A percentile compares a stretch with the other conserved stretches of the same genome.
Conservation (phyloP, 2,113 vertebrate species). For the Heterotis niloticus region DNA sequence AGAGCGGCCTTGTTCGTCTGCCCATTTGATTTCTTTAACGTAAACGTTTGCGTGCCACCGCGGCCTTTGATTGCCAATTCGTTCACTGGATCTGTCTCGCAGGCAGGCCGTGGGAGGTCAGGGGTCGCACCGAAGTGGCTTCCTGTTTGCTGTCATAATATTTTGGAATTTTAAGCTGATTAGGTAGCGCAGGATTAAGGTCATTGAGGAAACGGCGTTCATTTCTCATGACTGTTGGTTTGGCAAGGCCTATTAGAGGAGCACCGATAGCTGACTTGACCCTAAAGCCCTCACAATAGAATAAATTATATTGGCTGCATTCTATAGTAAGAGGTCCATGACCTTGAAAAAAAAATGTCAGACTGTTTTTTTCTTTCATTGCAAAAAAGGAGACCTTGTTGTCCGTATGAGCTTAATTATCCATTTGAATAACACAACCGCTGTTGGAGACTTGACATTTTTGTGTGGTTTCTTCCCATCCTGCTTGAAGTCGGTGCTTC, state of each 20-base stretch:
- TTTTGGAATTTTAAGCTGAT: neutral
- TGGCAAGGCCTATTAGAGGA: slow-evolving; percentile 10
- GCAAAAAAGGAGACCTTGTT: slow-evolving; percentile 18
- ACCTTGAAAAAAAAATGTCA: neutral
- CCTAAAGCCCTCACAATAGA: neutral
- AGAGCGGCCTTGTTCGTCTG: neutral
- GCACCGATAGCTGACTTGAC: neutral
- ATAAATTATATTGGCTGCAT: slow-evolving; percentile 13
- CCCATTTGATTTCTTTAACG: neutral
- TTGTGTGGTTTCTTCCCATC: neutral
- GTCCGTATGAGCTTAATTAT: slow-evolving; percentile 19
- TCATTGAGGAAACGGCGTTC: slow-evolving; percentile 6
- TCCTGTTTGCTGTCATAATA: neutral
- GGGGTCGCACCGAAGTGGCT: no score
- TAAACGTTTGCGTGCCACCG: neutral
- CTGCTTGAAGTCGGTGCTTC: neutral
- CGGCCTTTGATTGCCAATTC: neutral
- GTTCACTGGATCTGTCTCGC: neutral
- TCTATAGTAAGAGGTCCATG: slow-evolving; percentile 14
- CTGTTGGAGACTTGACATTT: slow-evolving; percentile 22
- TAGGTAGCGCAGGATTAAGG: neutral
- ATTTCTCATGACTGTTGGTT: slow-evolving; percentile 11
- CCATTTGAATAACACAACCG: neutral
- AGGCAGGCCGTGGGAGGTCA: neutral
- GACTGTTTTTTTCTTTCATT: neutral